Evolutionary conservation across 2,113 vertebrate species (phyloP).

Genomic region (Actinemys pallida): DNA sequence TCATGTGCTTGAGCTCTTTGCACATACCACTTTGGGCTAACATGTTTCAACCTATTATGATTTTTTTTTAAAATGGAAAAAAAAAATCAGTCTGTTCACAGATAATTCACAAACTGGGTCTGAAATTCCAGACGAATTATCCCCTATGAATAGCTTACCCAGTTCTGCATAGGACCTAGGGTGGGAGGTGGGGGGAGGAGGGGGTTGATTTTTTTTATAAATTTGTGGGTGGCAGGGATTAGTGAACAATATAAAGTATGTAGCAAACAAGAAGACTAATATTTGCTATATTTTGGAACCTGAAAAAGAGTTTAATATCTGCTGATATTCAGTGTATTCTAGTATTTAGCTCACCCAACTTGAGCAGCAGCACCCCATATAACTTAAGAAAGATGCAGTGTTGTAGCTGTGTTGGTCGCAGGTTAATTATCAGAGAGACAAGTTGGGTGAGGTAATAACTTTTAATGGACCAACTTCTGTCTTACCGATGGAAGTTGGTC

Average conservation of each 20-base stretch:
- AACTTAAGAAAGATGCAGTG: not conserved
- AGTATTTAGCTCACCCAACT: not conserved
- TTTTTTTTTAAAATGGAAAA: not conserved
- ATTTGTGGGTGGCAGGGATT: not conserved
- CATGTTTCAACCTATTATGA: not conserved
- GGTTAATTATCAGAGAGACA: not conserved
- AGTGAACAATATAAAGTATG: not conserved
- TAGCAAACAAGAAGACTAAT: not conserved
- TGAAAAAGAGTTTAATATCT: not conserved
- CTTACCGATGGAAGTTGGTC: not conserved
- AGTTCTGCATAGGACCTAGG: not conserved
- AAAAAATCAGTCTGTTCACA: not conserved
- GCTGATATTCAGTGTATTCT: not conserved
- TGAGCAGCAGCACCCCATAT: not conserved
- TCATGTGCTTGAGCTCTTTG: not conserved
- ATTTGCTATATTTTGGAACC: rapidly evolving
- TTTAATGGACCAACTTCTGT: not conserved
- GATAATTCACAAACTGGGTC: not conserved
- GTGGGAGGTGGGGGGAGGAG: not conserved
- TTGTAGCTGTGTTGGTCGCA: not conserved
- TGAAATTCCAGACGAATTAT: not conserved
- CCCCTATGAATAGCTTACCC: not conserved
- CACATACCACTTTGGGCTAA: not conserved
- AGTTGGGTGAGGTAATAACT: not conserved
- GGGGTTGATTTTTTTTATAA: not conserved